Evolutionary conservation across 2,888 invertebrate genomes (phyloP).

Genomic region (Ganaspis brasiliensis): DNA sequence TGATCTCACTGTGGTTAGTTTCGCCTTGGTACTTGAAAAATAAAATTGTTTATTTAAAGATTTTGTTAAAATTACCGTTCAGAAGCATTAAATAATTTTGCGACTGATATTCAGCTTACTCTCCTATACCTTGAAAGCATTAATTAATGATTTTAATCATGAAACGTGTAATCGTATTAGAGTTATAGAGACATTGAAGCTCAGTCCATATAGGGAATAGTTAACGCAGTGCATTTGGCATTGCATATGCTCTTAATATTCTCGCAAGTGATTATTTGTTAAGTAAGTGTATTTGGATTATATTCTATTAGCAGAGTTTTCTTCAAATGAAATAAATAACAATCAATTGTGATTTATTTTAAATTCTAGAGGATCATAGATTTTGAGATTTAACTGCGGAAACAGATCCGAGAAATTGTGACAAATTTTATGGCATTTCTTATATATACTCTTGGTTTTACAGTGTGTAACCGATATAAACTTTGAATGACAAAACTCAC

Average conservation of each 20-base stretch:
- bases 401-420: too few species aligned
- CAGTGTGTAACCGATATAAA: neutral
- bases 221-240: neutral
- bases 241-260: neutral
- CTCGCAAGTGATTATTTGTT: neutral
- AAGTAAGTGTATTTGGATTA: neutral
- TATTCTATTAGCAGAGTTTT: neutral
- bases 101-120: neutral
- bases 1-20: too few species aligned
- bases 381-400: too few species aligned
- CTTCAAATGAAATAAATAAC: too few species aligned
- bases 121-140: neutral
- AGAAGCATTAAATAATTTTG: too few species aligned
- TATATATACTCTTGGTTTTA: neutral
- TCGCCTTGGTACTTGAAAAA: too few species aligned
- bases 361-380: too few species aligned
- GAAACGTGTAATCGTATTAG: conserved; percentile 24
- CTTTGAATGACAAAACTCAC: conserved; percentile 4
- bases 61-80: too few species aligned
- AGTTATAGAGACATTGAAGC: conserved; percentile 13
- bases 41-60: too few species aligned
- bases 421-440: neutral
- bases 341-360: too few species aligned
- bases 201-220: neutral
- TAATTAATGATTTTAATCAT: neutral